These are phyloP conservation scores for Yponomeuta cagnagella DNA, from an alignment of 2,888 invertebrate species.

Conservation along the genomic window DNA sequence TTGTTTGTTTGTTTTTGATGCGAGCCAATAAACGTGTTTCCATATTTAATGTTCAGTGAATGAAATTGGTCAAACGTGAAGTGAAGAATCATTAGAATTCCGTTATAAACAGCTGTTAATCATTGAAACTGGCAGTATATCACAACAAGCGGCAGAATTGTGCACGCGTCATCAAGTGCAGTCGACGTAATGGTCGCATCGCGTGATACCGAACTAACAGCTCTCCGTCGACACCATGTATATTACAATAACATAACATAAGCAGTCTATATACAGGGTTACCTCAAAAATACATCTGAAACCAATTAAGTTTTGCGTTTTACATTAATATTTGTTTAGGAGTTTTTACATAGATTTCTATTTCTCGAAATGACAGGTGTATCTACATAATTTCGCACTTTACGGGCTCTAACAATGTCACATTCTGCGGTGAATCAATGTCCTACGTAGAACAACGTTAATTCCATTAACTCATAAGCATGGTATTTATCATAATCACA, in stretches of 20 bases:
- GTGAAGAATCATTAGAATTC: neutral
- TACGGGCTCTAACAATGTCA: no score
- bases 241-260: neutral
- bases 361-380: no score
- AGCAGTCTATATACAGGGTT: neutral
- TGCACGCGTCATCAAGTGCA: conserved; percentile 36
- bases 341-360: no score
- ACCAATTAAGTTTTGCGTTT: no score
- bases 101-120: neutral
- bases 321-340: no score
- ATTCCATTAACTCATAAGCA: no score
- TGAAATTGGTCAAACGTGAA: neutral
- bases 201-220: conserved; percentile 39
- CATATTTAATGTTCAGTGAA: neutral
- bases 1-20: neutral
- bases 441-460: no score
- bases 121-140: neutral
- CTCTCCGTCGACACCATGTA: neutral
- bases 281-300: no score
- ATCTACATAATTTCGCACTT: no score
- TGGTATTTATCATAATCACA: no score
- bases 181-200: conserved; percentile 40
- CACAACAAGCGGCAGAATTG: conserved; percentile 4
- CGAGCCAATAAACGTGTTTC: neutral
- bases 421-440: no score